These are phyloP conservation scores for Luscinia luscinia DNA, from an alignment of 2,797 vertebrate genomes.

Conservation along the genomic window DNA sequence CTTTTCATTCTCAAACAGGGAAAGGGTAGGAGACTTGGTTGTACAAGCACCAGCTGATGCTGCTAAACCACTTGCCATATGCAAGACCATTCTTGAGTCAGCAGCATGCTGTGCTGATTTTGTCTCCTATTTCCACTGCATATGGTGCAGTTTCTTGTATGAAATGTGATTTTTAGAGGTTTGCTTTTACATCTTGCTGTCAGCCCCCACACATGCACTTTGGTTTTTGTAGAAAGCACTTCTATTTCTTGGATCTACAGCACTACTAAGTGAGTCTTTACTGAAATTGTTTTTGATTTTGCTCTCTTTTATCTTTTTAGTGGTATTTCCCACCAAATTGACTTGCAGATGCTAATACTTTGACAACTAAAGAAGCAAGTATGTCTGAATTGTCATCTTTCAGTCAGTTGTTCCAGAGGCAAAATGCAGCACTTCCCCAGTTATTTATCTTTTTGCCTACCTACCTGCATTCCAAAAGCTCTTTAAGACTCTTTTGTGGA, in stretches of 20 bases:
- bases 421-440: neutral
- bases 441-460: slow-evolving; percentile 37
- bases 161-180: neutral
- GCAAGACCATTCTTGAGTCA: neutral
- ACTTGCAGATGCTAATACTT: slow-evolving; percentile 34
- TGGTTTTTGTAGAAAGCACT: neutral
- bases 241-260: slow-evolving; percentile 2
- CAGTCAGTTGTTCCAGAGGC: slow-evolving; percentile 14
- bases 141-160: neutral
- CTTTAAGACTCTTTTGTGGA: neutral
- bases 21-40: neutral
- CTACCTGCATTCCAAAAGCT: slow-evolving; percentile 19
- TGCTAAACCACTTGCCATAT: neutral
- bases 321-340: slow-evolving; percentile 26
- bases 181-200: neutral
- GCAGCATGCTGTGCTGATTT: neutral
- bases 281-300: slow-evolving; percentile 13
- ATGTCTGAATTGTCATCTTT: slow-evolving; percentile 5
- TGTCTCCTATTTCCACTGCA: neutral
- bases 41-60: neutral
- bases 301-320: slow-evolving; percentile 33
- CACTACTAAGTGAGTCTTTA: neutral
- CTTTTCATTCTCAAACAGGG: neutral
- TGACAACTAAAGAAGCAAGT: slow-evolving; percentile 28
- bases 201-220: neutral